Conservation (phyloP, 2,797 vertebrate species). For the Ceryle rudis region DNA sequence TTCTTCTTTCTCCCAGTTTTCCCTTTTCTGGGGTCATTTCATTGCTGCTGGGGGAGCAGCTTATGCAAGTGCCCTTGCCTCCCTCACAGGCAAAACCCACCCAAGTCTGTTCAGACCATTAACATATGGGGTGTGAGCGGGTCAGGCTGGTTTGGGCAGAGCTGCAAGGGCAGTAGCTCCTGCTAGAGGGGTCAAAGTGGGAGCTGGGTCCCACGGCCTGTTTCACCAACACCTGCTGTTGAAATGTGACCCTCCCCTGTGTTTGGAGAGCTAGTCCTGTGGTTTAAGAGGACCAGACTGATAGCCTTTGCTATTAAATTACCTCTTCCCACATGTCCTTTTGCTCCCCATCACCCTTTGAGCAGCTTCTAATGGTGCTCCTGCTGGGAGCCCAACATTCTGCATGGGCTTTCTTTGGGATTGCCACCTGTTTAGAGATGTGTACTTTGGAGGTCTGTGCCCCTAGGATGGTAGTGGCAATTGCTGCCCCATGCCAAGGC, state of each 20-base stretch:
- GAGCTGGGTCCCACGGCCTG: not conserved
- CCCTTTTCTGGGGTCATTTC: not conserved
- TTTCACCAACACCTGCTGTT: not conserved
- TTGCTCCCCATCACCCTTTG: not conserved
- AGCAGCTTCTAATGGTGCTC: not conserved
- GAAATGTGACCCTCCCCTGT: not conserved
- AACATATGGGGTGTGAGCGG: not conserved
- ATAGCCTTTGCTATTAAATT: not conserved
- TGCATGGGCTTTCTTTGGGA: not conserved
- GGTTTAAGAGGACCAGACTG: not conserved
- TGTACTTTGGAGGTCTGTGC: not conserved
- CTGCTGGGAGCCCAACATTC: not conserved
- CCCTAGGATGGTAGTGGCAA: not conserved
- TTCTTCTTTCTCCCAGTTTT: not conserved
- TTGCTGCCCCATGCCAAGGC: not conserved
- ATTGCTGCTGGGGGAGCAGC: not conserved
- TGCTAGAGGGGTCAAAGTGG: not conserved
- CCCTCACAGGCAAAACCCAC: not conserved
- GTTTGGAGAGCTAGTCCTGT: not conserved
- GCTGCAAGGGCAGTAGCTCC: not conserved
- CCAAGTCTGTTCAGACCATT: not conserved
- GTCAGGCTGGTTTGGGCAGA: not conserved
- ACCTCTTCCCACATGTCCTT: not conserved
- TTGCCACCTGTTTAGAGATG: not conserved
- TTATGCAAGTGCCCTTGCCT: not conserved